These are phyloP conservation scores for Geotrupes spiniger DNA, from an alignment of 2,888 invertebrate species.

Conservation along the genomic window DNA sequence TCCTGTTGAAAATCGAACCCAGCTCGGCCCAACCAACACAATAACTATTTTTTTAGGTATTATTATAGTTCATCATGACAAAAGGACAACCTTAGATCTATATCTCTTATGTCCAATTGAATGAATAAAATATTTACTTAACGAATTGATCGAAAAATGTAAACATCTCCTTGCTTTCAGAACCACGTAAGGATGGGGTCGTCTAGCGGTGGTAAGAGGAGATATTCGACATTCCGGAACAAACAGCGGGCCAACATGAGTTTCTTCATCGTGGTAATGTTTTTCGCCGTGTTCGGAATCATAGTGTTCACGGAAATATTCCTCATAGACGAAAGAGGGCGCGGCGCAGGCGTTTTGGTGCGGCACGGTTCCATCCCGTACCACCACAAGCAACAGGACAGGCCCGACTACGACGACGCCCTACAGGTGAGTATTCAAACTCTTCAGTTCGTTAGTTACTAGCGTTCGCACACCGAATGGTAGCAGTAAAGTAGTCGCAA, in stretches of 20 bases:
- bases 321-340: constrained; percentile 62
- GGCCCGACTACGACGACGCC: constrained; percentile 70
- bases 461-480: too few species aligned
- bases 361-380: constrained; percentile 56
- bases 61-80: too few species aligned
- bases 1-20: too few species aligned
- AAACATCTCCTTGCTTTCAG: too few species aligned
- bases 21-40: too few species aligned
- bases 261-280: constrained; percentile 86
- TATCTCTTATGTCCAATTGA: too few species aligned
- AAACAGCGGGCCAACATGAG: constrained; percentile 84
- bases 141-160: too few species aligned
- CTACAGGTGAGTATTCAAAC: constrained; percentile 43
- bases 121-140: too few species aligned
- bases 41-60: too few species aligned
- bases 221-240: constrained; percentile 49
- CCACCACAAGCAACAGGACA: constrained; percentile 54
- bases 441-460: too few species aligned
- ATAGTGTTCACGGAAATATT: constrained; percentile 85
- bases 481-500: too few species aligned
- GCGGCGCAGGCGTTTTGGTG: constrained; percentile 54
- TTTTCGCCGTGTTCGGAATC: constrained; percentile 84
- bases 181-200: constrained; percentile 37
- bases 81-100: too few species aligned
- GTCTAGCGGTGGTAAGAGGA: constrained; percentile 42